These are phyloP conservation scores for Spea hammondii DNA, from an alignment of 2,797 vertebrate genomes.

Conservation along the genomic window DNA sequence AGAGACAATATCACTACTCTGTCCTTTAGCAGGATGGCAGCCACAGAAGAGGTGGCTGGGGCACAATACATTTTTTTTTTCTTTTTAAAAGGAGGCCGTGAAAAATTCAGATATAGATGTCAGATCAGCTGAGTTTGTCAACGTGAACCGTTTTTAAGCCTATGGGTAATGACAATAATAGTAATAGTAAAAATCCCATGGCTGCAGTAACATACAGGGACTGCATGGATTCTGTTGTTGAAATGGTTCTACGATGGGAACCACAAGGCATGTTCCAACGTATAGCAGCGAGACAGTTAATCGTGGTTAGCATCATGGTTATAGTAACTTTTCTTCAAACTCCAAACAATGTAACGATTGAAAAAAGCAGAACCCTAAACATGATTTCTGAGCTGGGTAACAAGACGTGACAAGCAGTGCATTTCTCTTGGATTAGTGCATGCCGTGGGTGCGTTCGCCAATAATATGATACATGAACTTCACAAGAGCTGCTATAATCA, in stretches of 20 bases:
- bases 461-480: slow-evolving; percentile 30
- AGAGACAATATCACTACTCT: no score
- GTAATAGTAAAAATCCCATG: no score
- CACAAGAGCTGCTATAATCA: slow-evolving; percentile 26
- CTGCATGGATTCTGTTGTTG: no score
- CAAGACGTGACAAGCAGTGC: slow-evolving; percentile 36
- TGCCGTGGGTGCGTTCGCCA: slow-evolving; percentile 28
- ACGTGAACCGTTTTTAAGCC: no score
- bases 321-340: slow-evolving; percentile 23
- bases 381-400: slow-evolving; percentile 36
- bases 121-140: no score
- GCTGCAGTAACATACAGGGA: no score
- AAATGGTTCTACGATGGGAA: not conserved
- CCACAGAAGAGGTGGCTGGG: no score
- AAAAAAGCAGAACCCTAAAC: slow-evolving; percentile 19
- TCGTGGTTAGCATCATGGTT: slow-evolving; percentile 21
- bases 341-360: slow-evolving; percentile 45
- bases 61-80: no score
- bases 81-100: no score
- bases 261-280: not conserved
- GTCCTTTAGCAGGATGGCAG: no score
- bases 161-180: no score
- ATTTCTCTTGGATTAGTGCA: slow-evolving; percentile 38
- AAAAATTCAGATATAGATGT: no score
- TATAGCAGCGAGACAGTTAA: not conserved